Base-by-base conservation (phyloP, 1,140 invertebrate species). In the Globodera rostochiensis region DNA sequence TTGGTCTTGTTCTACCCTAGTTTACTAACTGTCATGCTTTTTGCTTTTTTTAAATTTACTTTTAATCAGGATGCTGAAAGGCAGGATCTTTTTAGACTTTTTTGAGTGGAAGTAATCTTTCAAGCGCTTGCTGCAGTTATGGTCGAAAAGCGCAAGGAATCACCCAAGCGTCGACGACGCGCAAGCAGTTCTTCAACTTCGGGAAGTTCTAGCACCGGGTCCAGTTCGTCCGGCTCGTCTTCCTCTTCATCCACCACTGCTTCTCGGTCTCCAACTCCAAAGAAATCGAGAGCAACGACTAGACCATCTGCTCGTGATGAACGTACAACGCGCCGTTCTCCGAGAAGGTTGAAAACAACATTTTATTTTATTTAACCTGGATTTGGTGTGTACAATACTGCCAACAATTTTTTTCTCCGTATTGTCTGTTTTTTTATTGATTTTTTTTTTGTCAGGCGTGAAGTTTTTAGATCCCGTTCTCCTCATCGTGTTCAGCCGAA, bases 181-280 rank as follows among this genome's bases (percentile, higher is more conserved):
- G 81, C 83, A 46, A 80, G 76, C 1, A 93, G 93, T 70, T 91
- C 90, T 8, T 90, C 88, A 69, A 95, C 94, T 1, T 82, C 82
- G 11, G 69, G 76, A 0, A 84, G 84, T 74, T 80, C 79, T 6
- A 79, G 71, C n/a, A 47, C 50, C 49, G 77, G 77, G 6, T 93
- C 92, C 92, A 13, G 74, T 73, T 85, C 83, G 45, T 87, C 85
- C 9, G 69, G 66, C 60, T 85, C 84, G 8, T 64, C 70, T 36
- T 93, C 92, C 77, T 93, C 93, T 60, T 89, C 86, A 1, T 80
- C 84, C 57, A 86, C 81, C 0, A 90, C 86, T 3, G 92, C 69
- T 19, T 82, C 81, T 7, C 84, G 84, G 5, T 83, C 82, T 45
- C 84, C 86, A 6, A 80, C 84, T 67, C 77, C 80, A 47, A 80